Percentiles rank a stretch among this genome's conserved stretches.
Conservation (phyloP, 2,888 invertebrate species). For the Oxytorus armatus region DNA sequence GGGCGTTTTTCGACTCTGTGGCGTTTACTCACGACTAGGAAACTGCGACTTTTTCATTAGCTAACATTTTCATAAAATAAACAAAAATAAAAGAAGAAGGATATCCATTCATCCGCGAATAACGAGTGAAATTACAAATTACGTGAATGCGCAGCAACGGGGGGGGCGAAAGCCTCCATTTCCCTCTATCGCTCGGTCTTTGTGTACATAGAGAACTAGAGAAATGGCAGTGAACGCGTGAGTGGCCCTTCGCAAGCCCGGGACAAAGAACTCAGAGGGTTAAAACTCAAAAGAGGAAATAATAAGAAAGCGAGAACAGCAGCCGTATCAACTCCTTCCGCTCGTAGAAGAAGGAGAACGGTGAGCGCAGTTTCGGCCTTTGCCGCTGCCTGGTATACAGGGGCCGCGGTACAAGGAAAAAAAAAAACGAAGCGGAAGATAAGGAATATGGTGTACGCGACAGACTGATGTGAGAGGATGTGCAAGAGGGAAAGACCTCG, state of each 20-base stretch:
- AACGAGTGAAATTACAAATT: slow-evolving; percentile 46
- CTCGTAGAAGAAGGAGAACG: slow-evolving; percentile 19
- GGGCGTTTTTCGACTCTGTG: too few species aligned
- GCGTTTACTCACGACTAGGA: not conserved
- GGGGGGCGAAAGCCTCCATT: not conserved
- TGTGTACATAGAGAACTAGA: slow-evolving; percentile 36
- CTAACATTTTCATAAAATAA: not conserved
- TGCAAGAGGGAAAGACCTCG: slow-evolving; percentile 66
- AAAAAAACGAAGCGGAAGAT: not conserved
- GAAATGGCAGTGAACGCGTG: slow-evolving; percentile 53
- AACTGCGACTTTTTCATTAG: not conserved
- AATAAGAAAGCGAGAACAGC: slow-evolving; percentile 51
- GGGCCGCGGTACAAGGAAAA: slow-evolving; percentile 11
- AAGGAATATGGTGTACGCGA: slow-evolving; percentile 25
- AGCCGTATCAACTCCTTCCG: not conserved
- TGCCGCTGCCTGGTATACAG: slow-evolving; percentile 28
- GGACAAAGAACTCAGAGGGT: slow-evolving; percentile 53
- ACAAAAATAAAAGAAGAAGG: not conserved
- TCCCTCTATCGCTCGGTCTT: slow-evolving; percentile 4
- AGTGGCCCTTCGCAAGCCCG: slow-evolving; percentile 36
- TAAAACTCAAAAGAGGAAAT: slow-evolving; percentile 59
- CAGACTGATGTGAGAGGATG: slow-evolving; percentile 17
- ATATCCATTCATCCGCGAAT: not conserved
- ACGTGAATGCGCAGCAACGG: slow-evolving; percentile 10
- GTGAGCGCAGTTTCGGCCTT: slow-evolving; percentile 56